These are phyloP conservation scores for Agonopterix alstromeriana DNA, from an alignment of 2,888 invertebrate species.

Conservation along the genomic window DNA sequence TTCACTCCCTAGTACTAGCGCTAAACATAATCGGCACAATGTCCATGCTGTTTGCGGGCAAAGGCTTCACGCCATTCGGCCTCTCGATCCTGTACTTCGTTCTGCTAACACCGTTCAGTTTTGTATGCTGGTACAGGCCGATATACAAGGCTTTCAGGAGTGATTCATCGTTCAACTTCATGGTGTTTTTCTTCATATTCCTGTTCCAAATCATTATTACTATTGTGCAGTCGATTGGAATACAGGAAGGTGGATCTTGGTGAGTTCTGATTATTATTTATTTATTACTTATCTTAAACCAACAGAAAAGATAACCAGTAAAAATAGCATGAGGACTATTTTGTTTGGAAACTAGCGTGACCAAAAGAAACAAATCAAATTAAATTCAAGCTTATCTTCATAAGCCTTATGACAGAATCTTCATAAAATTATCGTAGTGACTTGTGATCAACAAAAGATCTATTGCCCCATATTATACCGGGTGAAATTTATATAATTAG, in stretches of 20 bases:
- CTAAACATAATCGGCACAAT: constrained; percentile 92
- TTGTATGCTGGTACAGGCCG: constrained; percentile 99
- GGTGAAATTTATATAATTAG: too few species aligned
- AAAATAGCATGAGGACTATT: too few species aligned
- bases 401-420: too few species aligned
- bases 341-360: too few species aligned
- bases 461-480: too few species aligned
- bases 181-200: constrained; percentile 99
- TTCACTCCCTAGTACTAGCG: constrained; percentile 90
- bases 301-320: too few species aligned
- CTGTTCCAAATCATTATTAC: constrained; percentile 96
- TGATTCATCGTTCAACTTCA: constrained; percentile 99
- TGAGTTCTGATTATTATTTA: constrained; percentile 57
- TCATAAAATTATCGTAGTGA: too few species aligned
- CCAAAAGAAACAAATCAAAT: too few species aligned
- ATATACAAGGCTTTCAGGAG: constrained; percentile 99
- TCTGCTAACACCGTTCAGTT: constrained; percentile 97
- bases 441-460: too few species aligned
- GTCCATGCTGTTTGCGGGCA: constrained; percentile 80
- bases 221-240: constrained; percentile 91
- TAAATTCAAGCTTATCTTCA: too few species aligned
- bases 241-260: constrained; percentile 91
- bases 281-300: not conserved
- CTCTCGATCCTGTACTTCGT: constrained; percentile 92
- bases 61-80: constrained; percentile 85